Conservation (phyloP, 2,888 invertebrate species). For the Andrena hattorfiana region DNA sequence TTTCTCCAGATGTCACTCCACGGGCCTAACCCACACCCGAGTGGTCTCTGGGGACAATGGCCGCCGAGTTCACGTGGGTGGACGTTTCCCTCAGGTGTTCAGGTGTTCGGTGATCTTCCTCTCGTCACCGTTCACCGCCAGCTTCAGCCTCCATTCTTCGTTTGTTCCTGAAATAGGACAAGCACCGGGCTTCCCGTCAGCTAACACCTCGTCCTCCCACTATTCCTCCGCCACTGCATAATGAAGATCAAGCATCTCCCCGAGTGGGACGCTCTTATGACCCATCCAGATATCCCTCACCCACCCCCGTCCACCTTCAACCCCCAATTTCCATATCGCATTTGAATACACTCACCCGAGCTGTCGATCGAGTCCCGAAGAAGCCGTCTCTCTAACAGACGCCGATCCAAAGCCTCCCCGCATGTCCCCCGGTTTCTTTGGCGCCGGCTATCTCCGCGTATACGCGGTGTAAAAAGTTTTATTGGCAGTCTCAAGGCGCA, state of each 20-base stretch:
- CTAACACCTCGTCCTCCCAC: not conserved
- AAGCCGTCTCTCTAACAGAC: slow-evolving; percentile 59
- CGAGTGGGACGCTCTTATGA: not conserved
- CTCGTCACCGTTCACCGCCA: slow-evolving; percentile 17
- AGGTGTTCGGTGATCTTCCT: slow-evolving; percentile 28
- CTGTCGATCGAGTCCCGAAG: slow-evolving; percentile 50
- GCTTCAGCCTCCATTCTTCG: not conserved
- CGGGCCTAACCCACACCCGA: slow-evolving; percentile 10
- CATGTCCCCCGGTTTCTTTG: slow-evolving; percentile 31
- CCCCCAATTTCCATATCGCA: not conserved
- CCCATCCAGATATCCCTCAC: not conserved
- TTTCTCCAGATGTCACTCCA: slow-evolving; percentile 35
- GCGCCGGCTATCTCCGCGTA: slow-evolving; percentile 49
- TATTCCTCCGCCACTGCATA: no score
- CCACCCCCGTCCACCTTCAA: slow-evolving; percentile 18
- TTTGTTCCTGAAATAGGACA: not conserved
- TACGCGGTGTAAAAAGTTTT: slow-evolving; percentile 52
- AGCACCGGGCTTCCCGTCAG: not conserved
- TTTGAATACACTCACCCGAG: slow-evolving; percentile 41
- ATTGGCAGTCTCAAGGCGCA: slow-evolving; percentile 55
- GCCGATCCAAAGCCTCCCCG: slow-evolving; percentile 33
- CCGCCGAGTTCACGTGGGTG: slow-evolving; percentile 15
- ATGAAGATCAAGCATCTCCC: not conserved
- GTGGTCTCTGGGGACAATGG: not conserved
- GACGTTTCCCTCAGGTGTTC: slow-evolving; percentile 31